Percentiles rank a stretch among this genome's conserved stretches.
phyloP scores from a whole-genome alignment of 1,140 invertebrate species.

The Megalopta genalis region DNA sequence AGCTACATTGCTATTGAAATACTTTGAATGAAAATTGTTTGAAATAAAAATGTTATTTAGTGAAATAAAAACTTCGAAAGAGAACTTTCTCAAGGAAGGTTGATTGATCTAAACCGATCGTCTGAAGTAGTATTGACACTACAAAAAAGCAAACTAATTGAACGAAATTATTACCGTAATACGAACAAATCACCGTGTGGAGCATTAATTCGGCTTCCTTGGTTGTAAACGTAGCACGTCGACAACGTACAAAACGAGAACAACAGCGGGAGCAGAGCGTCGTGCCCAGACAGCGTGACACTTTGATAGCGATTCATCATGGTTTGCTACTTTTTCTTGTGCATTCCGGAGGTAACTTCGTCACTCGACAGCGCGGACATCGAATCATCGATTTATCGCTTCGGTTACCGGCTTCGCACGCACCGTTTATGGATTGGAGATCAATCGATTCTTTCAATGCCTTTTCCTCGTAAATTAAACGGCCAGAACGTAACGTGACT shows the following conservation, averaged over 20 bases:
- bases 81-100: neutral
- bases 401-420: slow-evolving; percentile 36
- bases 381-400: slow-evolving; percentile 48
- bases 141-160: neutral
- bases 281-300: slow-evolving; percentile 47
- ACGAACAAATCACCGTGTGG: neutral
- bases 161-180: neutral
- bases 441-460: slow-evolving; percentile 22
- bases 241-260: slow-evolving; percentile 7
- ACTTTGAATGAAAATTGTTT: no score
- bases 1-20: no score
- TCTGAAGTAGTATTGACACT: neutral
- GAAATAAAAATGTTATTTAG: no score
- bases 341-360: slow-evolving; percentile 41
- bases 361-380: slow-evolving; percentile 26
- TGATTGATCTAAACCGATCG: neutral
- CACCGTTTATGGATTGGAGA: slow-evolving; percentile 41
- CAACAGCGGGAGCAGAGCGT: neutral
- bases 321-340: slow-evolving; percentile 46
- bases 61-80: no score
- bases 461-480: slow-evolving; percentile 21
- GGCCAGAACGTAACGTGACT: neutral
- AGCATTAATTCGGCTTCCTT: slow-evolving; percentile 24
- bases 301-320: slow-evolving; percentile 49
- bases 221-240: slow-evolving; percentile 39